phyloP scores from a whole-genome alignment of 2,113 vertebrate species.

The Pteruthius melanotis region DNA sequence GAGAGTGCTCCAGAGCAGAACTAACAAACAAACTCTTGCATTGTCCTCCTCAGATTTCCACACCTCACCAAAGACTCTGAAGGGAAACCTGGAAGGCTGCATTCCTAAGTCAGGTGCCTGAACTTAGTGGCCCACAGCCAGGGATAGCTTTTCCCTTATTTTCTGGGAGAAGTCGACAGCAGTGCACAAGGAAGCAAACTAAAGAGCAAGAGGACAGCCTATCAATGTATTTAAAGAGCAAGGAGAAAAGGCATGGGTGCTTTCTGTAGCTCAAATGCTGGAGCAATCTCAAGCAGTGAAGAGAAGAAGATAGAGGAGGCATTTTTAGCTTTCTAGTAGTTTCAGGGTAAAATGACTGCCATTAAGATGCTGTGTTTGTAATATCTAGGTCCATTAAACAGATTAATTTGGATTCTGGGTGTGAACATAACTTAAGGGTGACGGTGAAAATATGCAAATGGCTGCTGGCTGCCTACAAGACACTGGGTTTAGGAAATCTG shows the following conservation, averaged over 20 bases:
- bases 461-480: neutral
- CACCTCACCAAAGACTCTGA: accelerated
- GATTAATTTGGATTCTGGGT: neutral
- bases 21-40: neutral
- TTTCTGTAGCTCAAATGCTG: neutral
- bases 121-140: neutral
- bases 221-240: neutral
- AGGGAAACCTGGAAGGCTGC: neutral
- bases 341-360: neutral
- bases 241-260: neutral
- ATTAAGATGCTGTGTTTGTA: neutral
- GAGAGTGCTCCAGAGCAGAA: neutral
- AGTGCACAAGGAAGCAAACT: neutral
- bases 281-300: neutral
- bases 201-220: neutral
- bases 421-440: neutral
- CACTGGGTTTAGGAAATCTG: neutral
- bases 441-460: neutral
- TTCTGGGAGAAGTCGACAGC: neutral
- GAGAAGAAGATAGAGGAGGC: neutral
- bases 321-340: neutral
- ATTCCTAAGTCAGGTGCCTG: neutral
- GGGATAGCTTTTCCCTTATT: neutral
- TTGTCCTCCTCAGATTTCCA: neutral
- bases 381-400: neutral